Percentiles rank a stretch among this genome's conserved stretches.
These are phyloP conservation scores for Champsocephalus gunnari DNA, from an alignment of 2,797 vertebrate species.

Conservation along the genomic window DNA sequence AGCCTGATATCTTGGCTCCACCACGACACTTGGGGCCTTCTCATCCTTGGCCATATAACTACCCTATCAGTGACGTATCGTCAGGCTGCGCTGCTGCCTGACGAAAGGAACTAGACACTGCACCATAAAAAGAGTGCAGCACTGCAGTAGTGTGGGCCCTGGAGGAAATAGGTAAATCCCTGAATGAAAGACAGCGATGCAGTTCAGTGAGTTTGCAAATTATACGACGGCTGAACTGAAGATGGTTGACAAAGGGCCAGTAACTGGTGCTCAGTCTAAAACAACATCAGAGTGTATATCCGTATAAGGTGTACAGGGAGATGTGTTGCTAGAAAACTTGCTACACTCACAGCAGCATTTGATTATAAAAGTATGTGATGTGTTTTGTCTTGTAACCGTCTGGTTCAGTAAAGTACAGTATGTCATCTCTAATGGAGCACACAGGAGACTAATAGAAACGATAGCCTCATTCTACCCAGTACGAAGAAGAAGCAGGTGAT, in stretches of 20 bases:
- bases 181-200: background rate
- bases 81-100: slow-evolving; percentile 11
- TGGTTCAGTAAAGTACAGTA: background rate
- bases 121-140: background rate
- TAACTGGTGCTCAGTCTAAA: background rate
- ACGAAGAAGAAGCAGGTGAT: background rate
- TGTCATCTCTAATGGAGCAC: background rate
- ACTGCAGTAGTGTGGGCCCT: background rate
- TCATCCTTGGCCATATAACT: background rate
- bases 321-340: background rate
- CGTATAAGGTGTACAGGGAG: background rate
- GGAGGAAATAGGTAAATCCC: background rate
- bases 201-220: background rate
- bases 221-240: background rate
- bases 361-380: background rate
- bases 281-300: background rate
- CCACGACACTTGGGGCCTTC: background rate
- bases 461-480: background rate
- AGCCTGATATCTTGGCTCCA: background rate
- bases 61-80: too few species aligned
- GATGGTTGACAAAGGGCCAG: background rate
- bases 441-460: background rate
- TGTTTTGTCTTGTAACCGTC: background rate
- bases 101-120: background rate
- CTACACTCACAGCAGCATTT: background rate